These are phyloP conservation scores for Aphidoletes aphidimyza DNA, from an alignment of 2,888 invertebrate genomes.

Conservation along the genomic window DNA sequence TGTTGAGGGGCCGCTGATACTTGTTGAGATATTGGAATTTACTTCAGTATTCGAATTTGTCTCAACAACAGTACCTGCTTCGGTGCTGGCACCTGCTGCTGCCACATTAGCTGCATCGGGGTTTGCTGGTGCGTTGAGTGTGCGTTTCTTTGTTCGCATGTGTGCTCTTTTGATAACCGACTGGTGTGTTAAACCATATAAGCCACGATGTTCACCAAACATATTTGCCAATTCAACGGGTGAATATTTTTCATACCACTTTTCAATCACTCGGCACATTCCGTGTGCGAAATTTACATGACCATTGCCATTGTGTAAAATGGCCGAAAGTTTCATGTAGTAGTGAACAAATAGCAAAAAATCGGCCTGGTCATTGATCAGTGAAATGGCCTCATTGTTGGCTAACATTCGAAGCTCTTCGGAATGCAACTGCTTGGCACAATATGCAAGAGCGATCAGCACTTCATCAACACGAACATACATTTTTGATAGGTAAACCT, in stretches of 20 bases:
- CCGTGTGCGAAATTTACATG: not conserved
- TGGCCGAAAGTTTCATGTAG: not conserved
- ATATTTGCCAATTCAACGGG: slow-evolving; percentile 6
- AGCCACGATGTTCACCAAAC: slow-evolving; percentile 30
- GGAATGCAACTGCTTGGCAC: not conserved
- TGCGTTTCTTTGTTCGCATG: not conserved
- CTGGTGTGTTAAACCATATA: not conserved
- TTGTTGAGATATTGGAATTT: no score
- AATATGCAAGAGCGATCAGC: slow-evolving; percentile 35
- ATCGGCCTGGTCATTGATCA: not conserved
- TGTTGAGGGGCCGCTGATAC: no score
- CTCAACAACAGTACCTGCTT: no score
- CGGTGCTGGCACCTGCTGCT: no score
- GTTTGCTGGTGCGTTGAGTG: not conserved
- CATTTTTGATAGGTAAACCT: not conserved
- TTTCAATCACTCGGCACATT: not conserved
- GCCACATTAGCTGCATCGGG: no score
- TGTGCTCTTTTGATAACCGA: not conserved
- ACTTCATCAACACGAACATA: not conserved
- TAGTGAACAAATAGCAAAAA: slow-evolving; percentile 30
- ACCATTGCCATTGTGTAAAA: not conserved
- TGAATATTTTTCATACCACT: slow-evolving; percentile 14
- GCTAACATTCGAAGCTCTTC: not conserved
- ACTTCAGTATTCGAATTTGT: no score
- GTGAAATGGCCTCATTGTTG: not conserved